These are phyloP conservation scores for Paracanthobrama guichenoti DNA, from an alignment of 2,113 vertebrate species.

Conservation along the genomic window DNA sequence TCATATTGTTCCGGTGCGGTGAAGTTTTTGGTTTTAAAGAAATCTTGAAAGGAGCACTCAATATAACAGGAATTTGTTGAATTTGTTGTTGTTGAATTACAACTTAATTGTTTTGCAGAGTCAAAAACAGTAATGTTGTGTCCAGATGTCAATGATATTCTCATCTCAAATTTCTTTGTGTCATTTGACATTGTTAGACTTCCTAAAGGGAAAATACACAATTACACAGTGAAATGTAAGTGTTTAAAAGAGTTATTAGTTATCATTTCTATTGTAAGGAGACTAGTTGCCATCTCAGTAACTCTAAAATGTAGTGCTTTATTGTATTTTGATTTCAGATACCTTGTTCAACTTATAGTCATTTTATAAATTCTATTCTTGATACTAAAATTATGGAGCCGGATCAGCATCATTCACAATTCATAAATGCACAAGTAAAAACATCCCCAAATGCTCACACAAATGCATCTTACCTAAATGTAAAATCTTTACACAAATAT, in stretches of 20 bases:
- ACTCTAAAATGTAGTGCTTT: background rate
- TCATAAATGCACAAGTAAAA: no score
- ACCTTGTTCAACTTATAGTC: background rate
- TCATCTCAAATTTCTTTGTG: background rate
- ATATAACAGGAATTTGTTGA: background rate
- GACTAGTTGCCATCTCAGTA: background rate
- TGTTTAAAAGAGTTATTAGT: background rate
- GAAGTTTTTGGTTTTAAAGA: background rate
- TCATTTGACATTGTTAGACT: background rate
- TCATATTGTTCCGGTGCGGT: rapidly evolving
- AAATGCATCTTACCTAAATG: no score
- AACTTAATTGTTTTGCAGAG: rapidly evolving
- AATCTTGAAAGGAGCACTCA: background rate
- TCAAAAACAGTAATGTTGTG: background rate
- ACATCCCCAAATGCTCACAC: no score
- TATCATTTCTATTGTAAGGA: background rate
- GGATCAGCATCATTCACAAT: no score
- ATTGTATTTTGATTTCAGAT: background rate
- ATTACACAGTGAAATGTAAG: background rate
- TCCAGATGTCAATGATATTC: background rate
- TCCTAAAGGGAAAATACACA: constrained; percentile 23
- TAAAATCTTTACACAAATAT: no score
- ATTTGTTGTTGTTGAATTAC: background rate
- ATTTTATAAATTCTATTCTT: background rate
- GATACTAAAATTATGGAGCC: background rate